These are phyloP conservation scores for Eudorcas thomsonii DNA, from an alignment of 2,113 vertebrate species.

Conservation along the genomic window DNA sequence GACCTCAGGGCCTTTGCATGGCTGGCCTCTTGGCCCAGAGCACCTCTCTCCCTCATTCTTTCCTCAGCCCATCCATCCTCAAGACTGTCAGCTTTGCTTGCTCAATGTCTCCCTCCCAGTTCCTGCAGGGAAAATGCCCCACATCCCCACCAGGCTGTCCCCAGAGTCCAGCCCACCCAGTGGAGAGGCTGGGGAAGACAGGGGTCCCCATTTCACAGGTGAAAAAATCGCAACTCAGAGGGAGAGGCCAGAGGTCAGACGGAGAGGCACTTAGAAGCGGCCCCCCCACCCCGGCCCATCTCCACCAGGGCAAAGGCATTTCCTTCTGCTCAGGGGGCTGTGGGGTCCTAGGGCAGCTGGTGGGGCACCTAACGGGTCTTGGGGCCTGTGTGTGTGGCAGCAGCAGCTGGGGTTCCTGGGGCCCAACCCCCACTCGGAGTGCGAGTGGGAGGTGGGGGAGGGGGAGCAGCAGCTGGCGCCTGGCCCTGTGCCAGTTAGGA, in stretches of 20 bases:
- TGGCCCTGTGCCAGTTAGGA: neutral
- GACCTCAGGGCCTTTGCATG: neutral
- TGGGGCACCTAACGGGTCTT: neutral
- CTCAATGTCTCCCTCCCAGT: no score
- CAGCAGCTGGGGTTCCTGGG: constrained; percentile 40
- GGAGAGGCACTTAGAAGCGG: neutral
- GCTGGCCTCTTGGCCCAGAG: neutral
- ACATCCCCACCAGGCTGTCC: neutral
- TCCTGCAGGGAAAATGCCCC: neutral
- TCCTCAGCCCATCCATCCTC: rapidly evolving
- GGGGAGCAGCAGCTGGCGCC: constrained; percentile 46
- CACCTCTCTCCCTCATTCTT: neutral
- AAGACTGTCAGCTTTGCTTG: neutral
- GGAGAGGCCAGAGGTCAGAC: neutral
- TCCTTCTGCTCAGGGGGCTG: neutral
- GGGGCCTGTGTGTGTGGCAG: neutral
- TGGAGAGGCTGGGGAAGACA: neutral
- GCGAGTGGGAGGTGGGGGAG: neutral
- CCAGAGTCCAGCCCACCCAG: neutral
- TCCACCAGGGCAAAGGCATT: neutral
- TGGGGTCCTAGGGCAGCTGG: constrained; percentile 35
- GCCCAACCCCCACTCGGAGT: neutral
- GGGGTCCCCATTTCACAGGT: neutral
- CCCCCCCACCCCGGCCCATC: neutral
- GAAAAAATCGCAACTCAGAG: neutral